A percentile compares a stretch with the other conserved stretches of the same genome.
These are phyloP conservation scores for Ceratitis capitata DNA, from an alignment of 1,140 invertebrate species.

Conservation along the genomic window DNA sequence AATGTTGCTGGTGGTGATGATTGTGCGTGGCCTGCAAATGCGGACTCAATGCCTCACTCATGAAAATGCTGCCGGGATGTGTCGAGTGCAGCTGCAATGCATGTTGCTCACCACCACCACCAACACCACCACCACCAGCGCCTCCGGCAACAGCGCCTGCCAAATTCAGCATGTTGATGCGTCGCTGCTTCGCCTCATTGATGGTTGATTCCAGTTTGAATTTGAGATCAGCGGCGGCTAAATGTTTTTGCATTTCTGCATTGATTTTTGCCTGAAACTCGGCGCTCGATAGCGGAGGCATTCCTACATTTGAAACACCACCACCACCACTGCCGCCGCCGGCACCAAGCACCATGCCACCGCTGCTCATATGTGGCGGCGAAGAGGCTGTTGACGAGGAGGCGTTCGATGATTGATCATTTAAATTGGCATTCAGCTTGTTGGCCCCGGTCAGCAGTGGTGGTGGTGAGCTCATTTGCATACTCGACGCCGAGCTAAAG, in stretches of 20 bases:
- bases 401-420: constrained; percentile 44
- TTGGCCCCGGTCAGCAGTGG: constrained; percentile 55
- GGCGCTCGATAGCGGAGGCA: constrained; percentile 44
- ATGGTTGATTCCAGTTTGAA: constrained; percentile 58
- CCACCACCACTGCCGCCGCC: neutral
- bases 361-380: constrained; percentile 46
- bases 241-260: constrained; percentile 63
- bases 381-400: constrained; percentile 54
- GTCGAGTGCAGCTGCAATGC: constrained; percentile 54
- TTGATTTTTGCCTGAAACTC: constrained; percentile 64
- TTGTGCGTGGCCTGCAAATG: constrained; percentile 54
- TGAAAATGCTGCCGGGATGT: constrained; percentile 40
- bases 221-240: constrained; percentile 60
- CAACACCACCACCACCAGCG: neutral
- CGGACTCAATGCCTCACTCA: constrained; percentile 54
- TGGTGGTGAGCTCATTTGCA: constrained; percentile 57
- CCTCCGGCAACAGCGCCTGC: constrained; percentile 43
- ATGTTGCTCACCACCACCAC: constrained; percentile 59
- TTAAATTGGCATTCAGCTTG: constrained; percentile 49
- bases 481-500: constrained; percentile 43
- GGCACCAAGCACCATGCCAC: neutral
- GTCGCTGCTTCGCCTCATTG: constrained; percentile 55
- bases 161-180: constrained; percentile 41
- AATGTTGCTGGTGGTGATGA: constrained; percentile 56
- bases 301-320: neutral